phyloP scores from a whole-genome alignment of 2,797 vertebrate genomes.

The Esox lucius region DNA sequence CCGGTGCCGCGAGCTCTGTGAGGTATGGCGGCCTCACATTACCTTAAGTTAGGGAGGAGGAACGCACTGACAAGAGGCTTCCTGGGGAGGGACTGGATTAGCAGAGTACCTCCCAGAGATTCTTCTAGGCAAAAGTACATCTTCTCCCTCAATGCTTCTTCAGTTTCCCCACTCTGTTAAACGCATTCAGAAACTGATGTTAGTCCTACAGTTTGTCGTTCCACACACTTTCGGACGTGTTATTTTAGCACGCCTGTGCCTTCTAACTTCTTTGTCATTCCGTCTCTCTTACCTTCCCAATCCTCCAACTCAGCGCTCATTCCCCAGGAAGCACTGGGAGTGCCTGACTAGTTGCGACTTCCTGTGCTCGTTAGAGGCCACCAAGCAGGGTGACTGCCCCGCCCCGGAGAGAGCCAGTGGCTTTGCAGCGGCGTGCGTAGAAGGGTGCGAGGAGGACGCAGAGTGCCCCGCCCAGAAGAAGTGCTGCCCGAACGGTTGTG shows the following conservation, averaged over 20 bases:
- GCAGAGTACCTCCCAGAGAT: neutral
- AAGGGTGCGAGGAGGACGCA: conserved; percentile 84
- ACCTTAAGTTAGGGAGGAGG: neutral
- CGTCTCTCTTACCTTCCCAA: neutral
- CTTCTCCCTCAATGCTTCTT: neutral
- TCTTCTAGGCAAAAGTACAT: neutral
- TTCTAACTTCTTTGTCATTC: neutral
- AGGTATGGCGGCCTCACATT: conserved; percentile 71
- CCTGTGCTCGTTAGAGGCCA: conserved; percentile 78
- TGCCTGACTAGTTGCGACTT: conserved; percentile 94
- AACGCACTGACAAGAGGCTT: neutral
- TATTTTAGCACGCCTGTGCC: neutral
- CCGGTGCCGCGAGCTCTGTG: conserved; percentile 85
- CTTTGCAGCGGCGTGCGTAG: conserved; percentile 92
- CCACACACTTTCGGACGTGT: no score
- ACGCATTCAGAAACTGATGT: neutral
- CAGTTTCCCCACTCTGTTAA: neutral
- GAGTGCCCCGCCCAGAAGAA: conserved; percentile 88
- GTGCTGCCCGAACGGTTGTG: conserved; percentile 91
- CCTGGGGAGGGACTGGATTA: neutral
- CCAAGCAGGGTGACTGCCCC: conserved; percentile 89
- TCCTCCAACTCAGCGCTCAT: conserved; percentile 68
- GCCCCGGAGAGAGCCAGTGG: conserved; percentile 85
- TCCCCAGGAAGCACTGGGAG: conserved; percentile 89
- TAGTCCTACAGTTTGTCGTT: neutral